Base-by-base conservation (phyloP, 1,140 invertebrate genomes). In the Drosophila grimshawi region DNA sequence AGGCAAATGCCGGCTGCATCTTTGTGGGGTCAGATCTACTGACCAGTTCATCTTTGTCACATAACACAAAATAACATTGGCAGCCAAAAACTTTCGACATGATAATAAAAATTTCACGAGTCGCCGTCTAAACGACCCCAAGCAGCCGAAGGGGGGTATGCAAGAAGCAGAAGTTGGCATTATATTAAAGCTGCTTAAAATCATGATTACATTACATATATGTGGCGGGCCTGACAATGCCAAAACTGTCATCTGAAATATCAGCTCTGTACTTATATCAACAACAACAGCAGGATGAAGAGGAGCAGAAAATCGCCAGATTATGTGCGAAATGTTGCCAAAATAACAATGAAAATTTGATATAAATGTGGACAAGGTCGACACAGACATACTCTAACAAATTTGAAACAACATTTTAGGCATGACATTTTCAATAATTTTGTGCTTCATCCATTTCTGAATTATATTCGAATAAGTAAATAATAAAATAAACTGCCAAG, bases 131-230 rank as follows among this genome's bases (percentile, higher is more conserved):
- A 32, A 41, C 4, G 48, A 32, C 8, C 48, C 29, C 39, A 4
- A 10, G 29, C 4, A 6, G 35, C 33, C 19, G 5, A 39, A 49
- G 29, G 41, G 39, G 39, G 45, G 46, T 19, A 19, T 19, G 19
- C 19, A 19, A 29, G 35, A 27, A 45, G 69, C 30, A 10, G 41
- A 43, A 37, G 41, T 59, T 52, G 27, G 10, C 32, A 67, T 75
- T 43, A 83, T 68, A 76, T 86, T 74, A 89, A 89, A 89, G 77
- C 77, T 88, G 85, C 85, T 88, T 73, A 78, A 88, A 83, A 78
- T 83, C 85, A 75, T 73, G 78, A 81, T 89, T 67, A 89, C 57
- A 88, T 83, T 79, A 81, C 62, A 70, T 80, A 78, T 70, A 65
- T 63, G 67, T 39, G 2, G 35, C 27, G 56, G 2, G 35, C 27